Base-by-base conservation (phyloP, 2,797 vertebrate species). In the Diplodus sargus region DNA sequence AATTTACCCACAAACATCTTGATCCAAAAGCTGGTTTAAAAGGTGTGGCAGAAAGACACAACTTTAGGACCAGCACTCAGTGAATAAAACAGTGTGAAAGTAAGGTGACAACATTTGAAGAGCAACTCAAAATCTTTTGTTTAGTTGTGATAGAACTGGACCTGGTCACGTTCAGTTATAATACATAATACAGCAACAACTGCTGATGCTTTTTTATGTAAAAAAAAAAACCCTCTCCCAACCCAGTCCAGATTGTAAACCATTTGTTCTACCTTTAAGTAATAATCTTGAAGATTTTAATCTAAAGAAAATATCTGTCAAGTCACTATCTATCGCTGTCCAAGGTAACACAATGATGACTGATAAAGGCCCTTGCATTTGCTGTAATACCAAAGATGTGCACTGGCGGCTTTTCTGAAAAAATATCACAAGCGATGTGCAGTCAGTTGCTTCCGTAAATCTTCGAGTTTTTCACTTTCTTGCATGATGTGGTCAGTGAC, bases 21-120 rank as follows among this genome's bases (percentile, higher is more conserved):
- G 23, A 4, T 66, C 2, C 43, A 9, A 52, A 48, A n/a, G 16
- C 42, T 34, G 53, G 12, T 58, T 65, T 2, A 30, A 17, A 4
- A 66, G 16, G 3, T 25, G 28, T 8, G 14, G 4, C 17, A 61
- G 39, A 70, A 39, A 68, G 30, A 15, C 11, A 9, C 15, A 49
- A 22, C 23, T 25, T 39, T n/a, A 23, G 8, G 0, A 60, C 14
- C 30, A 69, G n/a, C 18, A 48, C 3, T 60, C 11, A 42, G 0
- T 25, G 17, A 57, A 39, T 10, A 22, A 64, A 64, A 34, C 47
- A 45, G 28, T 22, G 1, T 48, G 12, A 34, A n/a, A 9, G 8
- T 6, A 2, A 57, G 4, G 2, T 28, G 1, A 20, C 3, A 53
- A 28, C 30, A 0, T 25, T 30, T 12, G 12, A 62, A 58, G 23